Evolutionary conservation across 2,888 invertebrate species (phyloP), one percentile per base, ranked within the genome.

Genomic region (Lycia hirtaria): DNA sequence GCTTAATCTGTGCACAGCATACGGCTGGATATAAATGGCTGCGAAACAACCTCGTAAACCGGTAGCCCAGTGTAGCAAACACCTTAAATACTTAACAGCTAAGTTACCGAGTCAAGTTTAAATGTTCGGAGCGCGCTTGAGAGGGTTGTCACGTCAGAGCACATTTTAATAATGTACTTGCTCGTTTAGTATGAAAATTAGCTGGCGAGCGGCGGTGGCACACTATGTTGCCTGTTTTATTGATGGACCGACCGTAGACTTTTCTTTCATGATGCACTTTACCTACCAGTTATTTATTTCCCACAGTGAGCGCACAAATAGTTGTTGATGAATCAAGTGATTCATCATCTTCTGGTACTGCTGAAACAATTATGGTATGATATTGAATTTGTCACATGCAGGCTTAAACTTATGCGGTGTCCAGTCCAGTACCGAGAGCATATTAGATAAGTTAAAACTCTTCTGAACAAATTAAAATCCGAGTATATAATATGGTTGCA

Each of bases 181-280:
- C 82, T 90, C 88, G 90, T 92, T 90, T 86, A 85, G 85, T 91
- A 91, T 92, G 88, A 90, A 90, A 90, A 92, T 92, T 91, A 91
- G 88, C 82, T 81, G 76, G 80, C 75, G 77, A 75, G 77, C 68
- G 80, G 67, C 70, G 75, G 69, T 78, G 77, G 58, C 65, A 68
- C 71, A 72, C 75, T 73, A 68, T 74, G 72, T 66, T 68, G 69
- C 70, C 66, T 84, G 77, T 74, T 82, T 88, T 87, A 88, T 87
- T 86, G 83, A 88, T 85, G 83, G 66, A 56, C 54, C 65, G 64
- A 44, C 40, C 52, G 67, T 54, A 68, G 62, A 69, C 67, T 63
- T 12, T 19, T 35, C 24, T 22, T 53, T 37, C 37, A 38, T 19
- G 17, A 24, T 32, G 24, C 30, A 32, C 22, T 24, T 9, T 26